Evolutionary conservation across 1,140 invertebrate species (phyloP).

Genomic region (Megalopta genalis): DNA sequence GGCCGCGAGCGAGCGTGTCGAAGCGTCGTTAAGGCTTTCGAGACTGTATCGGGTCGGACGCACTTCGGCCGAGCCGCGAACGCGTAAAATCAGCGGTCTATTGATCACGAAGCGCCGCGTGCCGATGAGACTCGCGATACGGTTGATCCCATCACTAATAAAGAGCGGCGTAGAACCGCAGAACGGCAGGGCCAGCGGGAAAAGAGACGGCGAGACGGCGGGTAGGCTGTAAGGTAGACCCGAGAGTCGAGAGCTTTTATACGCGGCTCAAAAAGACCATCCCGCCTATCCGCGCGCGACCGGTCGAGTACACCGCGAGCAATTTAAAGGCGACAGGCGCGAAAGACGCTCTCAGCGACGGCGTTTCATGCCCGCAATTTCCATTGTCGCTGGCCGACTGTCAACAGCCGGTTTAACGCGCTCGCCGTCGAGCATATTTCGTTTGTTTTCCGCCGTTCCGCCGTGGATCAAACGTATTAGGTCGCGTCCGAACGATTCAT

Average conservation of each 20-base stretch:
- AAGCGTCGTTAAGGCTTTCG: too few species aligned
- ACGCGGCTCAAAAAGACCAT: conserved; percentile 64
- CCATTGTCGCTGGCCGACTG: conserved; percentile 45
- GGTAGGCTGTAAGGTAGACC: conserved; percentile 47
- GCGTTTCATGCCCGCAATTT: conserved; percentile 55
- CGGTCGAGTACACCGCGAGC: conserved; percentile 49
- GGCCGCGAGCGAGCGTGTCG: too few species aligned
- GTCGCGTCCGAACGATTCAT: too few species aligned
- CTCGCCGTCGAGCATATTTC: not conserved
- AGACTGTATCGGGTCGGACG: too few species aligned
- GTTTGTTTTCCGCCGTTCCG: too few species aligned
- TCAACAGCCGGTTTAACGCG: conserved; percentile 19
- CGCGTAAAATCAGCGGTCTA: too few species aligned
- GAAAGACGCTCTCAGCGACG: conserved; percentile 51
- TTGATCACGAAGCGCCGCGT: too few species aligned
- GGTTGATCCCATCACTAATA: conserved; percentile 10
- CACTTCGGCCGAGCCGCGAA: too few species aligned
- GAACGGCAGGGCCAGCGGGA: not conserved
- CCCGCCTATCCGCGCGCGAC: conserved; percentile 46
- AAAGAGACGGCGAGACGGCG: not conserved
- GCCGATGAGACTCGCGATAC: not conserved
- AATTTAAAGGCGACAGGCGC: conserved; percentile 63
- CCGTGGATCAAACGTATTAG: too few species aligned
- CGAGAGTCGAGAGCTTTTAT: conserved; percentile 65
- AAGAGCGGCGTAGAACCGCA: not conserved